phyloP scores from a whole-genome alignment of 2,113 vertebrate species.

The Melanotaenia duboulayi region DNA sequence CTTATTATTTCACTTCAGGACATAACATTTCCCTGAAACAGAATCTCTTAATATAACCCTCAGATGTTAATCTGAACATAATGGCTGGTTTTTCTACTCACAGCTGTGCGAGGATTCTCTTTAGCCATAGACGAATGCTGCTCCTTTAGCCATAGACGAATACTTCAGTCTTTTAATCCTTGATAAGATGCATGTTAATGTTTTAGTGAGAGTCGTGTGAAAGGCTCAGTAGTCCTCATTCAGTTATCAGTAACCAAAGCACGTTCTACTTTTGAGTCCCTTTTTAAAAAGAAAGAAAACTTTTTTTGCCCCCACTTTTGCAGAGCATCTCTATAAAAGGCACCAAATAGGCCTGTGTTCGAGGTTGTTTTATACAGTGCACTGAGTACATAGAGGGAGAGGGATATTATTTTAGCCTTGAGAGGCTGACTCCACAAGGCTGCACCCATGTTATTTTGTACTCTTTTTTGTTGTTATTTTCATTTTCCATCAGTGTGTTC shows the following conservation, averaged over 20 bases:
- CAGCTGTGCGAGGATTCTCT: slow-evolving; percentile 11
- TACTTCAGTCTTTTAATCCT: background rate
- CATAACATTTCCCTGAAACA: slow-evolving; percentile 7
- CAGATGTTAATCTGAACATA: background rate
- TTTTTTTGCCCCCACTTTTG: background rate
- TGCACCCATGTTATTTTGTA: slow-evolving; percentile 39
- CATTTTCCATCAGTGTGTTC: slow-evolving; percentile 22
- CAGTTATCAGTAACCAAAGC: background rate
- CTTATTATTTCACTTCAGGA: background rate
- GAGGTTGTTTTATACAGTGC: slow-evolving; percentile 11
- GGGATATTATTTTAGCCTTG: slow-evolving; percentile 68
- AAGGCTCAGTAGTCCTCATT: slow-evolving; percentile 56
- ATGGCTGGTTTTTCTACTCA: background rate
- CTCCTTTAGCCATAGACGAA: background rate
- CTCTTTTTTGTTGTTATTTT: slow-evolving; percentile 26
- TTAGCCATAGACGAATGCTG: background rate
- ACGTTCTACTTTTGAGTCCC: background rate
- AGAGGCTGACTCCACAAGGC: slow-evolving; percentile 59
- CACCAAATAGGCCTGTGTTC: background rate
- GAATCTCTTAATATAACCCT: background rate
- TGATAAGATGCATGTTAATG: background rate
- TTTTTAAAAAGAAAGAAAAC: slow-evolving; percentile 9
- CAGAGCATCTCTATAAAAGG: slow-evolving; percentile 19
- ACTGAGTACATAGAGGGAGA: slow-evolving; percentile 8
- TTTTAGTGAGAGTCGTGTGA: slow-evolving; percentile 16